These are phyloP conservation scores for Anas capensis DNA, from an alignment of 2,797 vertebrate species.

Conservation along the genomic window DNA sequence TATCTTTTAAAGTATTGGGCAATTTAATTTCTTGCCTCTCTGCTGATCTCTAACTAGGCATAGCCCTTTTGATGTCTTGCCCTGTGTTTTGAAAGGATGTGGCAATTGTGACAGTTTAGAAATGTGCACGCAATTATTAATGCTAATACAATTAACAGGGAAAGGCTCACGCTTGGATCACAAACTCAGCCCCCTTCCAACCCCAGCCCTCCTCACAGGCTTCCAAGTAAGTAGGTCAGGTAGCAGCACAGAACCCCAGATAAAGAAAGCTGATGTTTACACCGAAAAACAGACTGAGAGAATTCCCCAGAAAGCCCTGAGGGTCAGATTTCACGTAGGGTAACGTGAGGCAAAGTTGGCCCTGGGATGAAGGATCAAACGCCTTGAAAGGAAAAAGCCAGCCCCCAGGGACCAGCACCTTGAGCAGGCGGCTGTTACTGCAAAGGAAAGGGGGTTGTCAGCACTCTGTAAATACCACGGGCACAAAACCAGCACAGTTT, in stretches of 20 bases:
- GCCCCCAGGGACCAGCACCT: constrained; percentile 20
- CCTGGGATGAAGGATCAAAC: constrained; percentile 23
- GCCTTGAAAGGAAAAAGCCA: neutral
- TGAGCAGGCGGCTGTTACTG: neutral
- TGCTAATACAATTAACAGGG: constrained; percentile 45
- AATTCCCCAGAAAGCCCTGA: constrained; percentile 21
- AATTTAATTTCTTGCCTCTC: constrained; percentile 29
- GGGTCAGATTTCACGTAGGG: neutral
- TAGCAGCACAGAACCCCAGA: constrained; percentile 5
- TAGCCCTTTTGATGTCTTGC: constrained; percentile 3
- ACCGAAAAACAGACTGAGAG: neutral
- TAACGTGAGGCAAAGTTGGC: neutral
- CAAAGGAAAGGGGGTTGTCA: neutral
- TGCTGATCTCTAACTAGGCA: neutral
- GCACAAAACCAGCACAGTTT: neutral
- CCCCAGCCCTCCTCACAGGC: neutral
- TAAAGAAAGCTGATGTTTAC: constrained; percentile 8
- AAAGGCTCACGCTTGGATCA: neutral
- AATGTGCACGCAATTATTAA: constrained; percentile 16
- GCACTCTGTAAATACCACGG: neutral
- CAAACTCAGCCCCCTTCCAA: constrained; percentile 16
- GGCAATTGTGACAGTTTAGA: constrained; percentile 15
- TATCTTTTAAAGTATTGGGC: neutral
- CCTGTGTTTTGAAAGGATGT: constrained; percentile 19
- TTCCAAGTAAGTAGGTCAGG: constrained; percentile 46